These are phyloP conservation scores for Tylochromis polylepis DNA, from an alignment of 2,113 vertebrate genomes.

Conservation along the genomic window DNA sequence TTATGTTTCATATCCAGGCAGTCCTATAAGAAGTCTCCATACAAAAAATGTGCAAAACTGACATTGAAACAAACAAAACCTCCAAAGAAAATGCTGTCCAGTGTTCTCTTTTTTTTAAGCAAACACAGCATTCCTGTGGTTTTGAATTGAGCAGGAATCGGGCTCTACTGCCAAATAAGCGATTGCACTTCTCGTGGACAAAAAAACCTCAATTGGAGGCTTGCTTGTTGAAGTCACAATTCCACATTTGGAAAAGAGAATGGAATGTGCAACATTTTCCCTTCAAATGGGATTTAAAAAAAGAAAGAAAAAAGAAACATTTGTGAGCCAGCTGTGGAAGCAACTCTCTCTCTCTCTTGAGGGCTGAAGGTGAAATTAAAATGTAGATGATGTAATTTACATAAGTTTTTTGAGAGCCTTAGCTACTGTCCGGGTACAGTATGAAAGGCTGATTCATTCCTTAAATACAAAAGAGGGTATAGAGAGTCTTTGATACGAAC, in stretches of 20 bases:
- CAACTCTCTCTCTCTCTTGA: background rate
- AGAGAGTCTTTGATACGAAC: conserved; percentile 11
- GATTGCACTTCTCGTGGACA: conserved; percentile 45
- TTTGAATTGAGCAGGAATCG: conserved; percentile 42
- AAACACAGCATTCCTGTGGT: conserved; percentile 60
- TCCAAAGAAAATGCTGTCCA: conserved; percentile 20
- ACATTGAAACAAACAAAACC: background rate
- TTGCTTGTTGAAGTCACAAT: conserved; percentile 59
- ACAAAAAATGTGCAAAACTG: background rate
- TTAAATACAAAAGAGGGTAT: background rate
- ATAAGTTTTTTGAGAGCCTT: background rate
- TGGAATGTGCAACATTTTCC: conserved; percentile 17
- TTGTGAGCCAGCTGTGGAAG: conserved; percentile 35
- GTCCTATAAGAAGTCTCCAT: background rate
- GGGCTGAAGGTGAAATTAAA: conserved; percentile 26
- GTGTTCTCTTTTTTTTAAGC: conserved; percentile 12
- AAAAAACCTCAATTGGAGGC: conserved; percentile 67
- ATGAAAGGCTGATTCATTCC: background rate
- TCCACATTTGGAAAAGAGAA: conserved; percentile 45
- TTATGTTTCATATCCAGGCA: background rate
- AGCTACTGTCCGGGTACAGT: background rate
- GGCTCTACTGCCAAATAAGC: conserved; percentile 43
- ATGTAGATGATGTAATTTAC: conserved; percentile 10
- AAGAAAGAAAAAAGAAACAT: background rate
- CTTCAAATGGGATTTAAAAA: background rate